Percentiles rank a stretch among this genome's conserved stretches.
Evolutionary conservation across 2,113 vertebrate species (phyloP).

Genomic region (Struthio camelus): DNA sequence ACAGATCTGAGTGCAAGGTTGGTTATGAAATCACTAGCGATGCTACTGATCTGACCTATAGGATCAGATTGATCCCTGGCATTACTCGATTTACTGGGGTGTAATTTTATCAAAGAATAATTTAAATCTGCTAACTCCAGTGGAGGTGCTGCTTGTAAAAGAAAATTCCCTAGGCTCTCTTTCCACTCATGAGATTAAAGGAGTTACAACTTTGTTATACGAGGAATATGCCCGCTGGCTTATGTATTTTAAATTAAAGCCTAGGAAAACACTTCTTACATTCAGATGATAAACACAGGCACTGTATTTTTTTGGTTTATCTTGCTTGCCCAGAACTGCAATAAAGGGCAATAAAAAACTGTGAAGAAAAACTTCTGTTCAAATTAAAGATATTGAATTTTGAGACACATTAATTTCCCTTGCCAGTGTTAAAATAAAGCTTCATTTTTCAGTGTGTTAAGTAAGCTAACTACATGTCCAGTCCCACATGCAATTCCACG

Average conservation of each 20-base stretch:
- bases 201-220: background rate
- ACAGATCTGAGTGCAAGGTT: background rate
- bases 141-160: background rate
- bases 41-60: background rate
- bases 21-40: background rate
- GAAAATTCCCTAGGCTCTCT: background rate
- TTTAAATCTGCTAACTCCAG: background rate
- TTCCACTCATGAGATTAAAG: background rate
- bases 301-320: background rate
- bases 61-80: background rate
- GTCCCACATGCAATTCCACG: background rate
- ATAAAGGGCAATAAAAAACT: background rate
- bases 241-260: background rate
- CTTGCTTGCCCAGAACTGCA: background rate
- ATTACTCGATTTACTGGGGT: background rate
- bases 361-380: background rate
- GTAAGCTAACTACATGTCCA: background rate
- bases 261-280: background rate
- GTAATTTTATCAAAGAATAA: background rate
- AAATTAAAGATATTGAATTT: background rate
- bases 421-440: background rate
- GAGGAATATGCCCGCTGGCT: background rate
- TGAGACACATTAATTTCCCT: background rate
- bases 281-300: background rate
- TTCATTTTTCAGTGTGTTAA: background rate